Evolutionary conservation across 2,797 vertebrate species (phyloP).

Genomic region (Allobates femoralis): DNA sequence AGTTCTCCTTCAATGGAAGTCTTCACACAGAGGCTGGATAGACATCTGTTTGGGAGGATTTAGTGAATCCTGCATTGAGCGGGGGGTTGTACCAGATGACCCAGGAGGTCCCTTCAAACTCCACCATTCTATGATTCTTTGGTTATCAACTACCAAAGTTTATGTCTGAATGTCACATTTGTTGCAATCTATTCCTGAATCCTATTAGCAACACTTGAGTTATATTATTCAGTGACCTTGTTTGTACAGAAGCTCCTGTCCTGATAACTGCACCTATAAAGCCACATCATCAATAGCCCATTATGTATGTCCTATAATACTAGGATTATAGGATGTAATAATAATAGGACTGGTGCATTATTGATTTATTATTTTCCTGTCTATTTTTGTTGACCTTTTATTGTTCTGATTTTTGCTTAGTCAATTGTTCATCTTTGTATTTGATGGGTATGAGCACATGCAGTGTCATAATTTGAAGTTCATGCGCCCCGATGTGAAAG

Average conservation of each 20-base stretch:
- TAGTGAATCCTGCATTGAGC: no score
- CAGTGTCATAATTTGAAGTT: no score
- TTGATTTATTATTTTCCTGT: conserved; percentile 18
- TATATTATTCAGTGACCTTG: conserved; percentile 48
- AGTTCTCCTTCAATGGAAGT: no score
- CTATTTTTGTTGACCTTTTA: neutral
- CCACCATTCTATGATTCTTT: no score
- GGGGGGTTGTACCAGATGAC: no score
- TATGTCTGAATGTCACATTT: conserved; percentile 8
- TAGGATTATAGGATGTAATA: no score
- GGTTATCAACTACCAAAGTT: neutral
- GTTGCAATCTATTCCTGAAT: conserved; percentile 13
- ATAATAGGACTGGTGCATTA: neutral
- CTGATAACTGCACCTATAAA: conserved; percentile 14
- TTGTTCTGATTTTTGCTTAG: neutral
- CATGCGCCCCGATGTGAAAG: no score
- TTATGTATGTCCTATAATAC: neutral
- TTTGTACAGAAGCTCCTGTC: conserved; percentile 20
- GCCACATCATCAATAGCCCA: conserved; percentile 37
- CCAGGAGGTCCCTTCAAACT: no score
- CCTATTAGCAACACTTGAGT: conserved; percentile 21
- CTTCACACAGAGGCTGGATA: no score
- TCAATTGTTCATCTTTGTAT: no score
- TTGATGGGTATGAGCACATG: neutral
- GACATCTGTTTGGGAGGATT: no score